Evolutionary conservation across 2,113 vertebrate genomes (phyloP).

Genomic region (Oryzias woworae): DNA sequence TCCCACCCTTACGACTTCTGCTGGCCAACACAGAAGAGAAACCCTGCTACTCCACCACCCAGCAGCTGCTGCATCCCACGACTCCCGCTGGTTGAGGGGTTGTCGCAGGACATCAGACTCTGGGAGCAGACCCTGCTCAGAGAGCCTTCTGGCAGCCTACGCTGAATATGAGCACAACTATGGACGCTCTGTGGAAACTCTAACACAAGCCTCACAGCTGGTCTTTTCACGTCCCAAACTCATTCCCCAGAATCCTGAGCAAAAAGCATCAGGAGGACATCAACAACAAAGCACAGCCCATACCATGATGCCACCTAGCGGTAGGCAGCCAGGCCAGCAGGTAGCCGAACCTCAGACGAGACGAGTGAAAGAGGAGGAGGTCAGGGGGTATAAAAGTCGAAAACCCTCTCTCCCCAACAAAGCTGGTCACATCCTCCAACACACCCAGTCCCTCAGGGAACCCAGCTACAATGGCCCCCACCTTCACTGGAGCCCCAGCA

Average conservation of each 20-base stretch:
- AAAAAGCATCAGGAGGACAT: constrained; percentile 7
- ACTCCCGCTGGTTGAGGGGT: constrained; percentile 52
- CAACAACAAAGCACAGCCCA: constrained; percentile 31
- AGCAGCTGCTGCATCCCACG: constrained; percentile 48
- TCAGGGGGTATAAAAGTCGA: constrained; percentile 84
- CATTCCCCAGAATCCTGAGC: constrained; percentile 8
- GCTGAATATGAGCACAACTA: constrained; percentile 74
- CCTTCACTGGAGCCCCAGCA: constrained; percentile 58
- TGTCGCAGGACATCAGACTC: constrained; percentile 36
- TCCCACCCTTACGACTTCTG: constrained; percentile 5
- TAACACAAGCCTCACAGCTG: constrained; percentile 77
- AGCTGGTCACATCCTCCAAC: constrained; percentile 81
- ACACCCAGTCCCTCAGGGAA: constrained; percentile 87
- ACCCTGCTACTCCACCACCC: constrained; percentile 78
- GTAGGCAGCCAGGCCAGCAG: constrained; percentile 72
- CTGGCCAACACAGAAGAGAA: constrained; percentile 69
- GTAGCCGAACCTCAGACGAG: constrained; percentile 77
- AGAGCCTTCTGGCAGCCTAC: constrained; percentile 80
- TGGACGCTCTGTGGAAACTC: constrained; percentile 82
- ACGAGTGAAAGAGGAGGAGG: constrained; percentile 40
- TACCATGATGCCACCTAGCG: constrained; percentile 28
- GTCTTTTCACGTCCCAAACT: constrained; percentile 67
- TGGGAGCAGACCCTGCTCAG: constrained; percentile 78
- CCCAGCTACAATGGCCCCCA: constrained; percentile 77
- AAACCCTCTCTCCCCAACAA: constrained; percentile 87